Evolutionary conservation across 2,888 invertebrate genomes (phyloP).

Genomic region (Pyrrhosoma nymphula): DNA sequence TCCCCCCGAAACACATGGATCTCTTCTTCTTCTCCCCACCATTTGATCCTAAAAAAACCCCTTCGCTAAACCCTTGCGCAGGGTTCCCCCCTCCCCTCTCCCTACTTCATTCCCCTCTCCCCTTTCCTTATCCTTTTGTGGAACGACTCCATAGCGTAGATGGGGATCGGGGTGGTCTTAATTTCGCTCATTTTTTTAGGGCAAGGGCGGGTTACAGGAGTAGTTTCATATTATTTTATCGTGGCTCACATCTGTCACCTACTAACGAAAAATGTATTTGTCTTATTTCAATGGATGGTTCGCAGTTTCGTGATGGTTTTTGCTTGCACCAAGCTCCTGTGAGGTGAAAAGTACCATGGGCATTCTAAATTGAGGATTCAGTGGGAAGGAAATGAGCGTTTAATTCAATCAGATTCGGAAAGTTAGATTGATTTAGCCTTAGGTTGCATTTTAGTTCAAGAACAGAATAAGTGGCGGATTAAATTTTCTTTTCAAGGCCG

Average conservation of each 20-base stretch:
- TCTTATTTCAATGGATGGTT: no score
- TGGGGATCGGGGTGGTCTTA: constrained; percentile 4
- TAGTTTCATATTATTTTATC: background rate
- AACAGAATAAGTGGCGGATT: no score
- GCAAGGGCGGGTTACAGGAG: background rate
- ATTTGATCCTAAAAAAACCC: background rate
- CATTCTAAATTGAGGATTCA: no score
- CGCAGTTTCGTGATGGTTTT: no score
- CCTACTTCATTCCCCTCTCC: background rate
- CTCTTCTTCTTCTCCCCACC: background rate
- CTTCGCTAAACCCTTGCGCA: background rate
- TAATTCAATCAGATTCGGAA: no score
- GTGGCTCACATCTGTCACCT: background rate
- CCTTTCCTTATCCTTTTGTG: background rate
- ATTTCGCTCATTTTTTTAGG: background rate
- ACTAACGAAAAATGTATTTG: background rate
- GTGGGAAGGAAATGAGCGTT: no score
- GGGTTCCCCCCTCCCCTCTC: background rate
- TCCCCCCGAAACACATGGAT: background rate
- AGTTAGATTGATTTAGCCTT: no score
- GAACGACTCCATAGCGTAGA: background rate
- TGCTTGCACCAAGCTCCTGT: no score
- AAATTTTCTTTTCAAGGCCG: no score
- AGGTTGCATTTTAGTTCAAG: no score
- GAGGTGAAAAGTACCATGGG: no score